Conservation (phyloP, 2,888 invertebrate genomes). For the Chrysomela aeneicollis region DNA sequence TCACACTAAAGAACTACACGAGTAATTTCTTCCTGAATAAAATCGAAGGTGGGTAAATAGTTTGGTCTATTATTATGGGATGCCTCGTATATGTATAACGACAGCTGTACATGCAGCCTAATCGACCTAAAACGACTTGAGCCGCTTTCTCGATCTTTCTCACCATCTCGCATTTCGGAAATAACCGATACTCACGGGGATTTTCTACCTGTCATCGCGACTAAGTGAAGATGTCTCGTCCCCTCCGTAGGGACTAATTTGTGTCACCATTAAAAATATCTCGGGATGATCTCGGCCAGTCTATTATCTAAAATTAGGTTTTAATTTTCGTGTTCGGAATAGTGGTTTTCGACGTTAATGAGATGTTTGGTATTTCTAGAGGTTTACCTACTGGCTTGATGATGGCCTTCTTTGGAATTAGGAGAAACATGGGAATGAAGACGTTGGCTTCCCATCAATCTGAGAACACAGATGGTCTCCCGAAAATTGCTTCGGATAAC, state of each 20-base stretch:
- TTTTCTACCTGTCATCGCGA: slow-evolving; percentile 44
- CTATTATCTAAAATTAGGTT: slow-evolving; percentile 34
- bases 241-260: slow-evolving; percentile 26
- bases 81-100: neutral
- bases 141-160: slow-evolving; percentile 17
- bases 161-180: slow-evolving; percentile 33
- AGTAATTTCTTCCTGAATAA: too few relatives aligned
- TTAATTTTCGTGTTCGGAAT: slow-evolving; percentile 29
- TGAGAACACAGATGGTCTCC: neutral
- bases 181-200: slow-evolving; percentile 42
- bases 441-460: neutral
- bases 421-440: neutral
- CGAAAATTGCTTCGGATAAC: neutral
- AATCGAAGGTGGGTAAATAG: too few relatives aligned
- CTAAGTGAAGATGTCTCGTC: slow-evolving; percentile 28
- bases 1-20: too few relatives aligned
- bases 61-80: too few relatives aligned
- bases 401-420: slow-evolving; percentile 5
- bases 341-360: slow-evolving; percentile 25
- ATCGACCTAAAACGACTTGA: slow-evolving; percentile 12
- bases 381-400: slow-evolving; percentile 23
- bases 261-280: slow-evolving; percentile 38
- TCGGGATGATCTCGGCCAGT: slow-evolving; percentile 20
- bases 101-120: slow-evolving; percentile 21
- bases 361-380: slow-evolving; percentile 25